These are phyloP conservation scores for Trinorchestia longiramus DNA, from an alignment of 1,140 invertebrate species.

Conservation along the genomic window DNA sequence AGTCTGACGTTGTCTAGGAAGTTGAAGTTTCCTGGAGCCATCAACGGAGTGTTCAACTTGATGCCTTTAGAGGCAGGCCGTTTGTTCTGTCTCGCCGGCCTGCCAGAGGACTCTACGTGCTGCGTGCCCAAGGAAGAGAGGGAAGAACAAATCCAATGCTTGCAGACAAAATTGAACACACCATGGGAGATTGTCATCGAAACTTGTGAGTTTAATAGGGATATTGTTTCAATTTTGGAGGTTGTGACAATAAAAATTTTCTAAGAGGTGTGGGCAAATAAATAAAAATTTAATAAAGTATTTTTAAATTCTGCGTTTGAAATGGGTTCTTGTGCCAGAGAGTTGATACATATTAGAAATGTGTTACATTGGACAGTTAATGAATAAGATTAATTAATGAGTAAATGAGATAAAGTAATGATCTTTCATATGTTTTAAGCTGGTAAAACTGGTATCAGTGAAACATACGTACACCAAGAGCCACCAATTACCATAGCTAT, in stretches of 20 bases:
- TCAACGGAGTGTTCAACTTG: conserved; percentile 34
- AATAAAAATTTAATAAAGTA: not conserved
- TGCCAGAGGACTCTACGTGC: not conserved
- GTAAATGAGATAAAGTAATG: too few relatives aligned
- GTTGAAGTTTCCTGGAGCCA: conserved; percentile 14
- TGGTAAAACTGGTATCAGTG: too few relatives aligned
- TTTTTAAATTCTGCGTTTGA: not conserved
- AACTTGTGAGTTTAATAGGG: not conserved
- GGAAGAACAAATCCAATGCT: not conserved
- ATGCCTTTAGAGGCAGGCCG: conserved; percentile 37
- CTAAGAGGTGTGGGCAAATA: too few relatives aligned
- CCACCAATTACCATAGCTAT: too few relatives aligned
- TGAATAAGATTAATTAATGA: too few relatives aligned
- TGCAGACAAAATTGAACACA: not conserved
- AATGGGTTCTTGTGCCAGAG: not conserved
- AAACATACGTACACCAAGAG: too few relatives aligned
- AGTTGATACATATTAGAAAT: not conserved
- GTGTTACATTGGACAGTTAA: too few relatives aligned
- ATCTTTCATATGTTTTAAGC: too few relatives aligned
- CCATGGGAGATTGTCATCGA: conserved; percentile 27
- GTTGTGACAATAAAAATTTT: too few relatives aligned
- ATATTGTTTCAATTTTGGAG: not conserved
- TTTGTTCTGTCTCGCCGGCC: conserved; percentile 7
- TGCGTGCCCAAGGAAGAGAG: not conserved
- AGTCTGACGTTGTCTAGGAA: not conserved